Percentiles rank a stretch among this genome's conserved stretches.
Evolutionary conservation across 2,888 invertebrate species (phyloP).

Genomic region (Rotaria macrura): DNA sequence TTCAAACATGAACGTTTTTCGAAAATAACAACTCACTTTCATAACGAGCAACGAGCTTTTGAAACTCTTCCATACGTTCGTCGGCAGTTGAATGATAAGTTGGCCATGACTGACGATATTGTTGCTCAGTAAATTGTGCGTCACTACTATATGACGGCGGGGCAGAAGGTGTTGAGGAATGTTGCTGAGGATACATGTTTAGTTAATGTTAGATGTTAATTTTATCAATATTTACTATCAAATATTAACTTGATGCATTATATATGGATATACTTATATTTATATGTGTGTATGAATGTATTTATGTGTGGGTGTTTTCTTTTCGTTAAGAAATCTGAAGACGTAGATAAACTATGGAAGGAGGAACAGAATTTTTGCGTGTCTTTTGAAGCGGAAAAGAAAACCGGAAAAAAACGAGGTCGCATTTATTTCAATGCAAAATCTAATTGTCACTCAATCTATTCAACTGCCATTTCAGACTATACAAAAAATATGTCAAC

Average conservation of each 20-base stretch:
- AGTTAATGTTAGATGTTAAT: background rate
- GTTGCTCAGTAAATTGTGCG: background rate
- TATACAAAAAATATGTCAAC: too few relatives aligned
- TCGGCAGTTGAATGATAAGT: background rate
- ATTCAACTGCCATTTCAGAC: background rate
- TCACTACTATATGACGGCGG: background rate
- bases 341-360: background rate
- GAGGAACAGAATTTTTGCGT: too few relatives aligned
- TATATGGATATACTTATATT: too few relatives aligned
- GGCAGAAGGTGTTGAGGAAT: background rate
- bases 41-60: conserved; percentile 2
- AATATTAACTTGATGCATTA: background rate
- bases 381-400: background rate
- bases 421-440: background rate
- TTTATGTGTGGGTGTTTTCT: background rate
- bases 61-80: background rate
- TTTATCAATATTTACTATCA: background rate
- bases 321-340: background rate
- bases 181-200: background rate
- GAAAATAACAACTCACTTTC: background rate
- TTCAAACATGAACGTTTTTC: background rate
- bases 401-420: background rate
- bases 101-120: background rate
- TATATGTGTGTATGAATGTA: too few relatives aligned
- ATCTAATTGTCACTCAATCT: background rate